Evolutionary conservation across 2,797 vertebrate species (phyloP), one percentile per base, ranked within the genome.

Genomic region (Holocentrus rufus): DNA sequence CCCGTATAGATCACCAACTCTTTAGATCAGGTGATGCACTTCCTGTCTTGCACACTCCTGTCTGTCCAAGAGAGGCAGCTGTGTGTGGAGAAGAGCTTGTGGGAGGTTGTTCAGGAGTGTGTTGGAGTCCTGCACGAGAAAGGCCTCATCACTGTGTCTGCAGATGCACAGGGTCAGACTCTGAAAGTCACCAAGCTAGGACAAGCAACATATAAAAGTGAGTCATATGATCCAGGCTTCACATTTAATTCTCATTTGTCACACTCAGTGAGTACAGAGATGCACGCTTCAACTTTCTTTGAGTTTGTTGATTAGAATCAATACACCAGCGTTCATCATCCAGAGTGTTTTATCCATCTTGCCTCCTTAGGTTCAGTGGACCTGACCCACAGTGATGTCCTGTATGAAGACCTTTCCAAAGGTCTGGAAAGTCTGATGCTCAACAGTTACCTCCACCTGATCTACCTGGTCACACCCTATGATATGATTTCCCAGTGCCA

Each of bases 381-480:
- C 72, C 83, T 99, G 92, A 90, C 86, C 61, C 93, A 93, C 87
- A 95, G 95, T 76, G 91, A 92, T 70, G 44, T 91, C 23, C 93
- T 99, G 2, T 97, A 98, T 87, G 91, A 34, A 86, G 97, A 99
- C 22, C 82, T 99, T 63, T 95, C 91, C 59, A 95, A 92, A 75
- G 96, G 97, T 31, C 93, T 99, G 68, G 95, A 98, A 83, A 95
- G 94, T 30, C 93, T 99, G 60, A 81, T 98, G 71, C 96, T 99
- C 1, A 94, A 95, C 84, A 98, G 93, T 71, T 92, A 87, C 81
- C 94, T 99, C 69, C 98, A 98, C 85, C 94, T 99, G 58, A 80
- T 97, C 0, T 99, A 97, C 89, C 91, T 99, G 85, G 92, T 96
- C 63, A 98, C 96, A 1, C 98, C 98, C 0, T 98, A 98, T 62